Evolutionary conservation across 2,797 vertebrate genomes (phyloP), one percentile per base, ranked within the genome.

Genomic region (Macropodus opercularis): DNA sequence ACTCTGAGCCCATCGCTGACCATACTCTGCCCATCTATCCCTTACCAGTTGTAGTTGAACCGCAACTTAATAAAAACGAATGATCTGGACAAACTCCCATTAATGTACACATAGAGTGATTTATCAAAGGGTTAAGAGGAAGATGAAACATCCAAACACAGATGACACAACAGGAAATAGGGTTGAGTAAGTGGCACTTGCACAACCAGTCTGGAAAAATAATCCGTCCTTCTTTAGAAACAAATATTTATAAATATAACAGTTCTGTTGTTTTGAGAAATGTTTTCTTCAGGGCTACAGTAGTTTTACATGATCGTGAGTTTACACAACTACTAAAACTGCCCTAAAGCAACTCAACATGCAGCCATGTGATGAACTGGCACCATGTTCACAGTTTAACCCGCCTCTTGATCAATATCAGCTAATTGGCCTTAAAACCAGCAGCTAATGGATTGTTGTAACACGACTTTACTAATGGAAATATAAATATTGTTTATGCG

Each of bases 131-230:
- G 10, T 17, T 36, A 17, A 63, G 12, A 35, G 22, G 23, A 61
- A 8, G 29, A 69, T 74, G 55, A 47, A 22, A 47, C 22, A 48
- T 14, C 52, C 17, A 17, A 1, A 32, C 10, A 32, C 10, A 14
- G 12, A 13, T 32, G 31, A 32, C 31, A 32, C 31, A 53, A 49
- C 10, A 67, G 65, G 26, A 77, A 65, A 62, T 26, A 29, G 9
- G 12, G 3, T 6, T 71, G 35, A 54, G 13, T 39, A 34, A 53
- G 32, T 44, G 61, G 62, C 49, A 21, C 3, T 55, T 41, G 43
- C 39, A 56, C 9, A 48, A 41, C 3, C 15, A 17, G 3, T 34
- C 42, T 9, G 51, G 3, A 50, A 31, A 3, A 39, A 32, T n/a
- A n/a, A n/a, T n/a, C n/a, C n/a, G n/a, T n/a, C n/a, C n/a, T n/a